These are phyloP conservation scores for Sinopyrophorus schimmeli DNA, from an alignment of 2,888 invertebrate genomes.

Conservation along the genomic window DNA sequence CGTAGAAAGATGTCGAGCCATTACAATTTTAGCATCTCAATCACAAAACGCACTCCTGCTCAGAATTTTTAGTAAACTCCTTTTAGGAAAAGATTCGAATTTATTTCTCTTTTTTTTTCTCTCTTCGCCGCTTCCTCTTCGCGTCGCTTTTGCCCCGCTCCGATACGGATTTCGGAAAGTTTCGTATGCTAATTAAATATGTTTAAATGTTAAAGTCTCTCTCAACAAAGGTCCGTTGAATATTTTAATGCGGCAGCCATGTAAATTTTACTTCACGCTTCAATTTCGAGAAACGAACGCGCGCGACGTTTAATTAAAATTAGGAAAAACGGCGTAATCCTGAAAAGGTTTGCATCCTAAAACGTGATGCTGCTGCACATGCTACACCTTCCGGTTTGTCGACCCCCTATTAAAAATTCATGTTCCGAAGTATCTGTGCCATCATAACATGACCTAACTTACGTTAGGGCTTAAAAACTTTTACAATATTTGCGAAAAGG, in stretches of 20 bases:
- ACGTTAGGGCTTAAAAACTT: not conserved
- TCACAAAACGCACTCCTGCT: no score
- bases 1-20: constrained; percentile 4
- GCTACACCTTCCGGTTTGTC: constrained; percentile 12
- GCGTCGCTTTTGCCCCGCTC: no score
- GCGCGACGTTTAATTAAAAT: not conserved
- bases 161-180: no score
- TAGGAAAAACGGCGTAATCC: not conserved
- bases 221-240: constrained; percentile 16
- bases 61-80: no score
- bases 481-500: not conserved
- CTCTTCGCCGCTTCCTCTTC: no score
- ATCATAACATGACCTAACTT: constrained; percentile 3
- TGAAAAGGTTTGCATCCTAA: constrained; percentile 11
- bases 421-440: constrained; percentile 10
- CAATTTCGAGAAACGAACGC: constrained; percentile 6
- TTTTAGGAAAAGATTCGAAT: no score
- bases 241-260: constrained; percentile 20
- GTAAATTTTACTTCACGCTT: constrained; percentile 4
- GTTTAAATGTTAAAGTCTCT: constrained; percentile 21
- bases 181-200: constrained; percentile 17
- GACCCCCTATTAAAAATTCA: constrained; percentile 14
- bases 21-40: constrained; percentile 1
- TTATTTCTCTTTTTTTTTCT: no score
- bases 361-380: constrained; percentile 13